Evolutionary conservation across 2,113 vertebrate genomes (phyloP).

Genomic region (Xiphias gladius): DNA sequence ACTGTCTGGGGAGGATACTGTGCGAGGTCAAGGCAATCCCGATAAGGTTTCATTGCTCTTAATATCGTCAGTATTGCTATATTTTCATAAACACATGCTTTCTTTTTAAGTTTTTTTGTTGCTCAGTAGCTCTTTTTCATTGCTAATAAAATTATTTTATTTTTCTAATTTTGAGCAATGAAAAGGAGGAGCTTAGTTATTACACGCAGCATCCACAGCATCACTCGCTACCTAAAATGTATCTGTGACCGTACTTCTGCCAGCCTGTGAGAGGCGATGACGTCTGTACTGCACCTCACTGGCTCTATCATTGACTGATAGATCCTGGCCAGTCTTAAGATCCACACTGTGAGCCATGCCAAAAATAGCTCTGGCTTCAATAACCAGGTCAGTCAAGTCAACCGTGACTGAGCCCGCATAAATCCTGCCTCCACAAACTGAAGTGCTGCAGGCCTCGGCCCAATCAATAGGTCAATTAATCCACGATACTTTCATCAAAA

Average conservation of each 20-base stretch:
- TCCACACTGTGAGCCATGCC: conserved; percentile 50
- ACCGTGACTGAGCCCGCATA: conserved; percentile 71
- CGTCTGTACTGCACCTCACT: conserved; percentile 7
- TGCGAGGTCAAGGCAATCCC: background rate
- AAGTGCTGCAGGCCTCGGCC: conserved; percentile 39
- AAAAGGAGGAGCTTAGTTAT: conserved; percentile 9
- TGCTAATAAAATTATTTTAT: background rate
- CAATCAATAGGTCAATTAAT: conserved; percentile 74
- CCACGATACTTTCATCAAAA: conserved; percentile 55
- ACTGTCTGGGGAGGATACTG: background rate
- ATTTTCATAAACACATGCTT: background rate
- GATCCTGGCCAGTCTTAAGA: conserved; percentile 63
- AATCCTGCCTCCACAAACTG: conserved; percentile 67
- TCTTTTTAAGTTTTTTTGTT: background rate
- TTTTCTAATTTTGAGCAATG: background rate
- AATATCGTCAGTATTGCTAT: conserved; percentile 18
- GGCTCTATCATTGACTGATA: conserved; percentile 43
- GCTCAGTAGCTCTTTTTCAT: background rate
- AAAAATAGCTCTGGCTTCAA: conserved; percentile 76
- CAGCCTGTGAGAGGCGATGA: background rate
- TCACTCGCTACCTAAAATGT: background rate
- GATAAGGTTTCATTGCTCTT: conserved; percentile 13
- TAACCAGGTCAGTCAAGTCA: conserved; percentile 77
- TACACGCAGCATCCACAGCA: background rate
- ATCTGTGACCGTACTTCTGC: background rate